Conservation (phyloP, 2,113 vertebrate species). For the Solea solea region DNA sequence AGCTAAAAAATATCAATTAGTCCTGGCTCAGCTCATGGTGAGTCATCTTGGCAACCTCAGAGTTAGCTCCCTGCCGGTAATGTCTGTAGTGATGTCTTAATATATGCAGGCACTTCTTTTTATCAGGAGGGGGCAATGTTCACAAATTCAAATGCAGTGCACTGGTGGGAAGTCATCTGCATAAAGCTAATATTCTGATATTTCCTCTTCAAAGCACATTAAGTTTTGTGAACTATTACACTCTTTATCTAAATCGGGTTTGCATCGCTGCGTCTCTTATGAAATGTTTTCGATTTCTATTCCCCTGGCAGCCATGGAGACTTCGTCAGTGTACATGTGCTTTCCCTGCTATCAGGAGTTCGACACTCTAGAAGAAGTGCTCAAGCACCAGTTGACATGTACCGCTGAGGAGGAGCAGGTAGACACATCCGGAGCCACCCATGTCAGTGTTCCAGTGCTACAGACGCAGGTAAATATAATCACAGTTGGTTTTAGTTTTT, state of each 20-base stretch:
- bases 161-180: slow-evolving; percentile 21
- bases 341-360: slow-evolving; percentile 93
- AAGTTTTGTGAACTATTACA: slow-evolving; percentile 51
- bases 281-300: slow-evolving; percentile 49
- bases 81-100: slow-evolving; percentile 9
- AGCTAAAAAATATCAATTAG: slow-evolving; percentile 66
- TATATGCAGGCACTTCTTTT: slow-evolving; percentile 65
- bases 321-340: slow-evolving; percentile 88
- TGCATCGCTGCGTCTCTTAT: slow-evolving; percentile 38
- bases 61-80: slow-evolving; percentile 31
- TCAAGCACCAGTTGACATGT: slow-evolving; percentile 89
- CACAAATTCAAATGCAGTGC: slow-evolving; percentile 52
- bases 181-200: slow-evolving; percentile 29
- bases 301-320: slow-evolving; percentile 72
- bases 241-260: slow-evolving; percentile 43
- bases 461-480: slow-evolving; percentile 63
- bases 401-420: slow-evolving; percentile 75
- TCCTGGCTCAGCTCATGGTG: slow-evolving; percentile 48
- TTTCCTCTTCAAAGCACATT: slow-evolving; percentile 43
- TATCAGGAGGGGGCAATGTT: slow-evolving; percentile 79
- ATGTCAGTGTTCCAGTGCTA: slow-evolving; percentile 42
- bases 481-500: neutral
- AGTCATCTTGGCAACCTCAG: slow-evolving; percentile 65
- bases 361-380: slow-evolving; percentile 88
- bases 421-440: slow-evolving; percentile 41